Conservation (phyloP, 92 coral and sea anemone species). For the Epizoanthus scotinus region DNA sequence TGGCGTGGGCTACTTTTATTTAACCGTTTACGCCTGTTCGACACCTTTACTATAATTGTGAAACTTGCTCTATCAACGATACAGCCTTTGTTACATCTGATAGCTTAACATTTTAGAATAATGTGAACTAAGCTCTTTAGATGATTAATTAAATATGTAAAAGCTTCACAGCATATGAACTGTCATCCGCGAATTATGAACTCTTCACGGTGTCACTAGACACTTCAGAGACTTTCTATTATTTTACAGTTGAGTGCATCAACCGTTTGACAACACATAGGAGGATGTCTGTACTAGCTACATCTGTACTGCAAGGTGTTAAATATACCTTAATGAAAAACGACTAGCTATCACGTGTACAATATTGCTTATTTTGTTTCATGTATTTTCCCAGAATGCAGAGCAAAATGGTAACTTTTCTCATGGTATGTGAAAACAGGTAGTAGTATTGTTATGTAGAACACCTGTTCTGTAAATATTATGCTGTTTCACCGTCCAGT, state of each 20-base stretch:
- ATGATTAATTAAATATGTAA: no score
- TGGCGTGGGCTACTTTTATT: no score
- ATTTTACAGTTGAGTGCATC: background rate
- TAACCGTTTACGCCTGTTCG: no score
- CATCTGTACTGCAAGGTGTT: background rate
- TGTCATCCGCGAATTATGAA: no score
- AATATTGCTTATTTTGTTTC: background rate
- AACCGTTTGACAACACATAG: background rate
- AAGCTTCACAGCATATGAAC: no score
- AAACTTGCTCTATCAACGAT: no score
- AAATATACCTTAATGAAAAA: background rate
- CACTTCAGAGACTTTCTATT: background rate
- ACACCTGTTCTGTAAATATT: slow-evolving; percentile 31
- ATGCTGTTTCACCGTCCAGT: background rate
- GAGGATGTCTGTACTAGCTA: background rate
- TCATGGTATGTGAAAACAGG: background rate
- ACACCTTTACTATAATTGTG: no score
- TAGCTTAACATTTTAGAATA: no score
- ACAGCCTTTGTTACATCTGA: no score
- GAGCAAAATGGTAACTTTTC: background rate
- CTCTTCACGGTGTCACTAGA: no score
- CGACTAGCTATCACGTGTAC: background rate
- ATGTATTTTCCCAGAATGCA: background rate
- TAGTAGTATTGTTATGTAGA: background rate
- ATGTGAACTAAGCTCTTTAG: no score